Base-by-base conservation (phyloP, 2,113 vertebrate genomes). In the Acrocephalus kingi region DNA sequence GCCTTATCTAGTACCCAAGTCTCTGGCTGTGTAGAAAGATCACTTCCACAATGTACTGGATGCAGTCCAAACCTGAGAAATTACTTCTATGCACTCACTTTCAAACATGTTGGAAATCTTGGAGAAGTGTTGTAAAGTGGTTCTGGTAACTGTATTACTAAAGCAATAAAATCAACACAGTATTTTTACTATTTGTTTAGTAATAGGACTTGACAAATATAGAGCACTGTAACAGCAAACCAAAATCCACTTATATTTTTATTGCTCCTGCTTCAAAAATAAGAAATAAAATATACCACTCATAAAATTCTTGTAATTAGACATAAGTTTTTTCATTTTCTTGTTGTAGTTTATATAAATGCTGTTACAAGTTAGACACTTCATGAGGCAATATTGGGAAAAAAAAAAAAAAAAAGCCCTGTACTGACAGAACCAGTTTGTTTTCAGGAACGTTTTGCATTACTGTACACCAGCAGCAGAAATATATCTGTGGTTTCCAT, bases 181-280 rank as follows among this genome's bases (percentile, higher is more conserved):
- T 86, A 77, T 74, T 94, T 93, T 93, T 86, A 90, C 45, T 90
- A 52, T 91, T 92, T 94, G 72, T 90, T 96, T 94, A 87, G 45
- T 75, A 90, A 89, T 19, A 88, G 52, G 56, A 66, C 81, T 91
- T 87, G 71, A 94, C 58, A 94, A 17, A 33, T 68, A 66, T 1
- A 95, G 31, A 92, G 67, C 74, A 59, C 37, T 37, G 54, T 23
- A 87, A 82, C 58, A 93, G 48, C 46, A 94, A 93, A 87, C 68
- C 68, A 64, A 96, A 96, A 91, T 75, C 54, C 62, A 93, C 91
- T 93, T 85, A 59, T 2, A 71, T 46, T 94, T 93, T 92, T 90
- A 96, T 52, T 90, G 81, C 49, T 75, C 10, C 64, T 75, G 59
- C 52, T 77, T 82, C 25, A 49, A 76, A 76, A 94, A 62, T 35